Percentiles rank a stretch among this genome's conserved stretches.
These are phyloP conservation scores for Carapus acus DNA, from an alignment of 2,797 vertebrate species.

Conservation along the genomic window DNA sequence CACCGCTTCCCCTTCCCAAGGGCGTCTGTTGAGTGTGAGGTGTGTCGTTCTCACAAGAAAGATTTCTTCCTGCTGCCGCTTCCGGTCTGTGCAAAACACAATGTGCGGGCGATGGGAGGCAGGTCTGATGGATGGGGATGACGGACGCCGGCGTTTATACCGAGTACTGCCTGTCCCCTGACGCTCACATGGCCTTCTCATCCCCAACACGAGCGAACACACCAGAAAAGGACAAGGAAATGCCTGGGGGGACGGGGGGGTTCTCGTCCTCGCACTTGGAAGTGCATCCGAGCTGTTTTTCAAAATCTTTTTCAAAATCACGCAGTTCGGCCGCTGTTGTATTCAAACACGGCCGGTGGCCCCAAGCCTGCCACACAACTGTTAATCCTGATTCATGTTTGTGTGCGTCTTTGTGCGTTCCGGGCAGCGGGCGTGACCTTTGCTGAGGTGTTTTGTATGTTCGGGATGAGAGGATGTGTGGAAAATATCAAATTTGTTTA, in stretches of 20 bases:
- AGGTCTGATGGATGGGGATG: conserved; percentile 47
- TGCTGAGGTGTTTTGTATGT: conserved; percentile 36
- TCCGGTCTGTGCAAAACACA: conserved; percentile 37
- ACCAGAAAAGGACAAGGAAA: conserved; percentile 5
- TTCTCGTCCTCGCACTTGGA: conserved; percentile 25
- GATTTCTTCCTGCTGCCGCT: conserved; percentile 53
- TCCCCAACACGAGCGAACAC: conserved; percentile 8
- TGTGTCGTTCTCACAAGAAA: conserved; percentile 39
- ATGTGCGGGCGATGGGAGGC: conserved; percentile 21
- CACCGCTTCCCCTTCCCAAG: conserved; percentile 54
- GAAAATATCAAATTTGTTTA: no score
- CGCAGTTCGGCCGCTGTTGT: conserved; percentile 44
- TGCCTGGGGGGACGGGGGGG: no score
- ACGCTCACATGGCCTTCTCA: conserved; percentile 44
- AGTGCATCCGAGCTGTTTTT: conserved; percentile 40
- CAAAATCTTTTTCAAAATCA: conserved; percentile 24
- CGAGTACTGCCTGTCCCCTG: conserved; percentile 30
- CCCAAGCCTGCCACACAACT: conserved; percentile 43
- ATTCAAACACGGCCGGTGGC: conserved; percentile 57
- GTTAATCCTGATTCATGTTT: conserved; percentile 48
- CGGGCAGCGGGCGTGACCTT: conserved; percentile 46
- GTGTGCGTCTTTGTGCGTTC: conserved; percentile 34
- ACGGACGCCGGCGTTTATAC: conserved; percentile 26
- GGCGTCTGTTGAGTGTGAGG: conserved; percentile 8
- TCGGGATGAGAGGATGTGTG: conserved; percentile 1